Conservation (phyloP, 2,888 invertebrate species). For the Crepidodera aurea region DNA sequence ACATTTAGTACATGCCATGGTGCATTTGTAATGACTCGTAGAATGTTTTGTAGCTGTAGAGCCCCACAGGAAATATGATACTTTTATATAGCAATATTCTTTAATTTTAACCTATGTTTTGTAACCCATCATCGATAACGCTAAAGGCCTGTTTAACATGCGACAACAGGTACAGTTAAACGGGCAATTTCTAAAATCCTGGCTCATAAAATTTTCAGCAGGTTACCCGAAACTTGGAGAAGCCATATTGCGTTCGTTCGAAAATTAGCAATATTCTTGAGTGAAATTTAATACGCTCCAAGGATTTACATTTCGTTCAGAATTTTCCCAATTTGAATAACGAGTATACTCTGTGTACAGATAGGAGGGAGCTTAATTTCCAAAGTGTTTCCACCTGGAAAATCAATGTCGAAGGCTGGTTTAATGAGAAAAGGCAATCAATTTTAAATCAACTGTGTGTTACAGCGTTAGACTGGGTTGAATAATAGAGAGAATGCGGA, state of each 20-base stretch:
- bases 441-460: conserved; percentile 34
- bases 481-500: conserved; percentile 24
- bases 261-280: conserved; percentile 30
- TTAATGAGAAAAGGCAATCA: conserved; percentile 37
- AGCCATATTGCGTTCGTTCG: conserved; percentile 18
- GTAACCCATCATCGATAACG: too few species aligned
- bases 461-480: conserved; percentile 18
- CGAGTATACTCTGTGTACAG: conserved; percentile 16
- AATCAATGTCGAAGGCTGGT: conserved; percentile 34
- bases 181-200: conserved; percentile 8
- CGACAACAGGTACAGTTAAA: conserved; percentile 17
- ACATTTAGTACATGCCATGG: too few species aligned
- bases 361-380: conserved; percentile 27
- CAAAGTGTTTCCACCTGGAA: conserved; percentile 30
- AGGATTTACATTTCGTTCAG: conserved; percentile 32
- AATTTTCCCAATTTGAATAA: conserved; percentile 30
- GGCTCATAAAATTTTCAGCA: conserved; percentile 19
- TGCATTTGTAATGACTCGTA: too few species aligned
- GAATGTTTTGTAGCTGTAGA: too few species aligned
- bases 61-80: too few species aligned
- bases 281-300: conserved; percentile 28
- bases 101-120: too few species aligned
- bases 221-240: conserved; percentile 17
- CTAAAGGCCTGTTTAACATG: too few species aligned
- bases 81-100: too few species aligned